phyloP scores from a whole-genome alignment of 2,888 invertebrate genomes.

The Nemapogon koenigi region DNA sequence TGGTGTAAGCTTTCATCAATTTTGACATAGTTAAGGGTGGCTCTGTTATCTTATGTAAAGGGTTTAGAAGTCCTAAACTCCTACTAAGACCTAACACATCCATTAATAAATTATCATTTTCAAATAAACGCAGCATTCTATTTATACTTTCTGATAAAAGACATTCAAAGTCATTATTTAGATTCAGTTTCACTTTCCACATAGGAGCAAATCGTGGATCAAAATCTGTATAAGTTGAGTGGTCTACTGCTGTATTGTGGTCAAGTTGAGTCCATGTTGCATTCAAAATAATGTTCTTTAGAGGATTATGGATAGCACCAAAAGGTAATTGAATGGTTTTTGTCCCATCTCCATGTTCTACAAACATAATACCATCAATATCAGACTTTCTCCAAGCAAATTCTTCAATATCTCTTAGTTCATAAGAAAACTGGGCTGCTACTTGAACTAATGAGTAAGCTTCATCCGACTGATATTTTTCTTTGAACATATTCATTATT shows the following conservation, averaged over 20 bases:
- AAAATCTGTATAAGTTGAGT: constrained; percentile 86
- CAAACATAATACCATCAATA: constrained; percentile 37
- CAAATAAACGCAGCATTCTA: constrained; percentile 73
- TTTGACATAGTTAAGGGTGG: constrained; percentile 74
- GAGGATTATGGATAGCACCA: constrained; percentile 83
- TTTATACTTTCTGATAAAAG: constrained; percentile 78
- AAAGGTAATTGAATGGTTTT: constrained; percentile 73
- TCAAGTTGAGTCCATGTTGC: constrained; percentile 87
- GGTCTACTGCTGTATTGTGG: constrained; percentile 88
- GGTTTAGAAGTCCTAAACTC: constrained; percentile 60
- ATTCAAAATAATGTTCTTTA: constrained; percentile 77
- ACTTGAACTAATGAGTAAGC: constrained; percentile 71
- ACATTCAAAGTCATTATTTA: constrained; percentile 74
- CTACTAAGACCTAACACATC: constrained; percentile 51
- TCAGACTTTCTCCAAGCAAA: constrained; percentile 54
- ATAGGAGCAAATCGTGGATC: constrained; percentile 80
- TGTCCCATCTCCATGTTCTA: constrained; percentile 52
- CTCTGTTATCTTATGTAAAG: constrained; percentile 77
- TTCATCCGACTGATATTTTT: constrained; percentile 76
- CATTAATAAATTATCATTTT: constrained; percentile 51
- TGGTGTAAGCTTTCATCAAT: constrained; percentile 58
- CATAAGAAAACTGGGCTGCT: constrained; percentile 79
- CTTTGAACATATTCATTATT: constrained; percentile 86
- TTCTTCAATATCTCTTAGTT: constrained; percentile 65
- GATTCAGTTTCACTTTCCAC: constrained; percentile 76